Evolutionary conservation across 2,797 vertebrate species (phyloP).

Genomic region (Prunella strophiata): DNA sequence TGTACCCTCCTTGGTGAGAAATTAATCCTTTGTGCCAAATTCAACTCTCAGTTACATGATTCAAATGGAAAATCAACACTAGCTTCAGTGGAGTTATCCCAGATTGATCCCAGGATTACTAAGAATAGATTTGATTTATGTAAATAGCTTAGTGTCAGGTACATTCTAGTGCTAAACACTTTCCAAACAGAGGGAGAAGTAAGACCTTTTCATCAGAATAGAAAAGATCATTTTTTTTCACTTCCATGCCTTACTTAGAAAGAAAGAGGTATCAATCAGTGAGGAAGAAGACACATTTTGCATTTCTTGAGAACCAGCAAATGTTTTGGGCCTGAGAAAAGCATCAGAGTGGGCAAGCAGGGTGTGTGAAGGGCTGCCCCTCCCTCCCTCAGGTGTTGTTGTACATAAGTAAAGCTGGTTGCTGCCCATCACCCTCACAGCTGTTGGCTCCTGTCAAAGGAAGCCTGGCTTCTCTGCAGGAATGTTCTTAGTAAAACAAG

Average conservation of each 20-base stretch:
- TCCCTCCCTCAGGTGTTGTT: not conserved
- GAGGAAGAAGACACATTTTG: not conserved
- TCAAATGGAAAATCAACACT: not conserved
- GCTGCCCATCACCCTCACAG: not conserved
- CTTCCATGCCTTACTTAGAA: not conserved
- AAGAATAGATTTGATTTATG: conserved; percentile 27
- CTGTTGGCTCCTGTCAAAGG: not conserved
- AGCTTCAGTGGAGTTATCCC: conserved; percentile 8
- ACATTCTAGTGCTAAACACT: not conserved
- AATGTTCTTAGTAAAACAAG: not conserved
- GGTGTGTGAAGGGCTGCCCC: not conserved
- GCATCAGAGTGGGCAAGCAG: not conserved
- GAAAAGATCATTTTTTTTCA: not conserved
- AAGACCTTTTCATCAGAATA: not conserved
- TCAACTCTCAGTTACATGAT: conserved; percentile 7
- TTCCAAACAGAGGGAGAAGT: not conserved
- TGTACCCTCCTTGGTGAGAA: conserved; percentile 8
- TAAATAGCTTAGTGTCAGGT: conserved; percentile 19
- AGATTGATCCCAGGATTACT: not conserved
- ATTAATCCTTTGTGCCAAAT: conserved; percentile 30
- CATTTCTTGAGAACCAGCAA: not conserved
- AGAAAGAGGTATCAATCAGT: not conserved
- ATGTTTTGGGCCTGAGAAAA: not conserved
- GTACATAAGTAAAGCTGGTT: not conserved
- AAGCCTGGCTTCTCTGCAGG: not conserved